Base-by-base conservation (phyloP, 2,797 vertebrate genomes). In the Hoplostethus mediterraneus region DNA sequence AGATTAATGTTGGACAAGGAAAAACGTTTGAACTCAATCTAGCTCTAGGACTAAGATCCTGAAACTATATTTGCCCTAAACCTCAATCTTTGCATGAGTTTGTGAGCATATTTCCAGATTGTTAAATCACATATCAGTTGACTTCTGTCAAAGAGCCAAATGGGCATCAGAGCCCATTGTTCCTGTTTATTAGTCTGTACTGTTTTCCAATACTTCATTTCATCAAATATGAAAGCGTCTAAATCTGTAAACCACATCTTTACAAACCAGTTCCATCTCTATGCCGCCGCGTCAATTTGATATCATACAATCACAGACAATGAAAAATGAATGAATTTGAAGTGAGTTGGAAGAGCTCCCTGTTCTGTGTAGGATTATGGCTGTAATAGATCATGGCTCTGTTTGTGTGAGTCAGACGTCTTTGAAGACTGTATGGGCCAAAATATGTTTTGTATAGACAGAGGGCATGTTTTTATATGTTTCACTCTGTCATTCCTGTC, bases 361-460 rank as follows among this genome's bases (percentile, higher is more conserved):
- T 28, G 6, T 13, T 54, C 51, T 42, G 16, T 52, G 28, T 21
- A 30, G n/a, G 7, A 68, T 45, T 25, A 51, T 57, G 51, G 52
- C 14, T 21, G 1, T 21, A 45, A 47, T 14, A 61, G 16, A n/a
- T 16, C n/a, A 36, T 7, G 54, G 30, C 31, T 56, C 54, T 56
- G 33, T 55, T 55, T 30, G 14, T 59, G 54, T 33, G 14, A 36
- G 14, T 56, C 9, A 25, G 11, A 6, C 36, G 3, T 61, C n/a
- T 69, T 78, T 21, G 51, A 72, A 66, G 44, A 71, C 57, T 71
- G 53, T 49, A 40, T 63, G 60, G 70, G 71, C 82, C 69, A 83
- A 70, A 73, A 61, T 56, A 52, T 56, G 40, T 83, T 77, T 87
- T 88, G 59, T 77, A 61, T 62, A 73, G 45, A 11, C 63, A 38